Conservation (phyloP, 2,797 vertebrate genomes). For the Sebastes glaucus region DNA sequence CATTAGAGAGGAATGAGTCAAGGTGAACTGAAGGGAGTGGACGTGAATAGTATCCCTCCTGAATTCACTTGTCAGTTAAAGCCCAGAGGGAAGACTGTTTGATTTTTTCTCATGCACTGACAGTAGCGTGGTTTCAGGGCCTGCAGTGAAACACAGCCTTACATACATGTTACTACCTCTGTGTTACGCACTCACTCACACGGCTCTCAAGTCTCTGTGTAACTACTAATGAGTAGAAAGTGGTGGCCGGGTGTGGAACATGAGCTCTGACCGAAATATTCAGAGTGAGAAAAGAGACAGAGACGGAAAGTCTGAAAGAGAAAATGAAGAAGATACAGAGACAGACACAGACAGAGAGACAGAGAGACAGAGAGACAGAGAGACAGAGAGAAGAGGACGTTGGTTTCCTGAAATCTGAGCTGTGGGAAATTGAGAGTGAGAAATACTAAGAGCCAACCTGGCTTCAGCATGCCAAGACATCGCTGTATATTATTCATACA, state of each 20-base stretch:
- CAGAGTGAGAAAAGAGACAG: neutral
- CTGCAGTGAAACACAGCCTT: constrained; percentile 1
- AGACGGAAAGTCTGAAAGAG: neutral
- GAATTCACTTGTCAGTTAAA: constrained; percentile 4
- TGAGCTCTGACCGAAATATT: constrained; percentile 26
- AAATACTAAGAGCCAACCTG: constrained; percentile 23
- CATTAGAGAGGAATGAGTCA: constrained; percentile 28
- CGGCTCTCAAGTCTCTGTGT: constrained; percentile 36
- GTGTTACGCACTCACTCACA: constrained; percentile 23
- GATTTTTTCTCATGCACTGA: constrained; percentile 1
- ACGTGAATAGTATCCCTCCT: neutral
- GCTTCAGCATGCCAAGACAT: constrained; percentile 28
- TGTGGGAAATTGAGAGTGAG: constrained; percentile 41
- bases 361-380: neutral
- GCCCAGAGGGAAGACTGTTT: neutral
- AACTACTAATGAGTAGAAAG: constrained; percentile 40
- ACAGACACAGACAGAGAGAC: neutral
- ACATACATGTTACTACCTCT: neutral
- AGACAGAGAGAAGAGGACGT: constrained; percentile 20
- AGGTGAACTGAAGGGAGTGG: constrained; percentile 33
- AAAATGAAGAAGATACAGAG: constrained; percentile 18
- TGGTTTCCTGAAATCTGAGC: constrained; percentile 59
- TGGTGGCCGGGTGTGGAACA: constrained; percentile 22
- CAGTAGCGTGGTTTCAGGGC: constrained; percentile 12
- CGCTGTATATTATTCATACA: neutral